A percentile compares a stretch with the other conserved stretches of the same genome.
phyloP scores from a whole-genome alignment of 1,140 invertebrate genomes.

The Drosophila pectinifera region DNA sequence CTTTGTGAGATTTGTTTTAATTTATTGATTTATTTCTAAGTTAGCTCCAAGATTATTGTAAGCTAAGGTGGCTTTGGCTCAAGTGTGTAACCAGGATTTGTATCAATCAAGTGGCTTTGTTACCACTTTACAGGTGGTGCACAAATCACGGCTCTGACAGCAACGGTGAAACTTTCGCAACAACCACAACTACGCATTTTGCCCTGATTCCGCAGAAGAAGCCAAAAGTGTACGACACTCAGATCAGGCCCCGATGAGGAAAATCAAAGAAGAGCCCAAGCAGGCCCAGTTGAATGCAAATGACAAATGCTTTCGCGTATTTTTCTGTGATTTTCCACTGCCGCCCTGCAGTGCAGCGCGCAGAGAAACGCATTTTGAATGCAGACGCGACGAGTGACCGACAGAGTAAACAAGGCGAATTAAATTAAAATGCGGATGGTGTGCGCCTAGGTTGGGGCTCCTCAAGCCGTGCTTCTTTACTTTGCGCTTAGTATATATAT shows the following conservation, averaged over 20 bases:
- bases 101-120: constrained; percentile 48
- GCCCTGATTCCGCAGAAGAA: constrained; percentile 68
- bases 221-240: constrained; percentile 1
- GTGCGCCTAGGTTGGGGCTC: constrained; percentile 31
- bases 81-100: constrained; percentile 60
- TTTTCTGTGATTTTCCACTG: constrained; percentile 49
- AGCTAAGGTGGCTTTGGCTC: too few species aligned
- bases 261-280: constrained; percentile 45
- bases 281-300: constrained; percentile 47
- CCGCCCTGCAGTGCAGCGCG: constrained; percentile 16
- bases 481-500: background rate
- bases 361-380: constrained; percentile 57
- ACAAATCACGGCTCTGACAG: constrained; percentile 61
- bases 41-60: background rate
- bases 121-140: constrained; percentile 37
- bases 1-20: too few species aligned
- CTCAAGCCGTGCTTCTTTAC: constrained; percentile 10
- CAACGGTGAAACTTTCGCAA: constrained; percentile 70
- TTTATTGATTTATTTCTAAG: background rate
- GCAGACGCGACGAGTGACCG: constrained; percentile 45
- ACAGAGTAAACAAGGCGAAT: constrained; percentile 51
- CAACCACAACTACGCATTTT: constrained; percentile 58
- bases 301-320: constrained; percentile 48
- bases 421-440: constrained; percentile 69
- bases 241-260: constrained; percentile 16